A percentile compares a stretch with the other conserved stretches of the same genome.
phyloP scores from a whole-genome alignment of 2,113 vertebrate genomes.

The Candoia aspera region DNA sequence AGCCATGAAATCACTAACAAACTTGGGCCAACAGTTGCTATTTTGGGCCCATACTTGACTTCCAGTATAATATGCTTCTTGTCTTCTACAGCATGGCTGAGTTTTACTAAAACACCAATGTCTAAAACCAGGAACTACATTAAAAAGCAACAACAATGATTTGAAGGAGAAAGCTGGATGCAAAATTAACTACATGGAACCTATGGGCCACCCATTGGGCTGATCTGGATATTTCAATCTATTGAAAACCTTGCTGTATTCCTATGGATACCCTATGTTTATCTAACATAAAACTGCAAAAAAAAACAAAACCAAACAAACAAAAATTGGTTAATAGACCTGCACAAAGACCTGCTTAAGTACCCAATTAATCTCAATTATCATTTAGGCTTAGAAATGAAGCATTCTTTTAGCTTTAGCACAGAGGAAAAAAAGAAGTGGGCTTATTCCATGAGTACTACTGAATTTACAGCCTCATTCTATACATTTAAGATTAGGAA shows the following conservation, averaged over 20 bases:
- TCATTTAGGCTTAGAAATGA: background rate
- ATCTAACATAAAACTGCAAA: background rate
- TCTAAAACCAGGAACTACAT: background rate
- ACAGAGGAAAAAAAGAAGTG: background rate
- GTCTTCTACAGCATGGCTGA: background rate
- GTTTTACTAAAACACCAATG: background rate
- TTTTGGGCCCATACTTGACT: background rate
- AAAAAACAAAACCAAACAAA: background rate
- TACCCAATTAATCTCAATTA: background rate
- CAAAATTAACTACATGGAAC: background rate
- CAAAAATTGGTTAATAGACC: background rate
- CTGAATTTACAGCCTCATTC: background rate
- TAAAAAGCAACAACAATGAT: background rate
- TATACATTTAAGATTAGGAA: background rate
- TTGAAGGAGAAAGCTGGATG: background rate
- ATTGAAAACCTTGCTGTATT: background rate
- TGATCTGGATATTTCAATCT: background rate
- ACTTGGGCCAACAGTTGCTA: background rate
- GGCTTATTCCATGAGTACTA: background rate
- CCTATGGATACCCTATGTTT: background rate
- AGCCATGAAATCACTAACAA: too few relatives aligned
- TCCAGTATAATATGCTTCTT: background rate
- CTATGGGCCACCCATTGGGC: background rate
- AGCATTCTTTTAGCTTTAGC: background rate
- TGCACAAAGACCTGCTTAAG: background rate